Evolutionary conservation across 1,140 invertebrate species (phyloP).

Genomic region (Dendrolimus punctatus): DNA sequence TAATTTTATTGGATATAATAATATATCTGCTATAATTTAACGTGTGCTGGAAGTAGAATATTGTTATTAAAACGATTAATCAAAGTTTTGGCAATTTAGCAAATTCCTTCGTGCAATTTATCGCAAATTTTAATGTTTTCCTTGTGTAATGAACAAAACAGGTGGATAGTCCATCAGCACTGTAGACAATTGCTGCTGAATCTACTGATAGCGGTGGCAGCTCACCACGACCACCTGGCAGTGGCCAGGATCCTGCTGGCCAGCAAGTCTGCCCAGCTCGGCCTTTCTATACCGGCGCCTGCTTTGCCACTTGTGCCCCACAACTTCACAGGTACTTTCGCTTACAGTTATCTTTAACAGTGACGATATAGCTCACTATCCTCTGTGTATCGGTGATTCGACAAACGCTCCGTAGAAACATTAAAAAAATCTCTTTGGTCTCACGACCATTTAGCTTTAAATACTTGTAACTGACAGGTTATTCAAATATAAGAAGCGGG

Average conservation of each 20-base stretch:
- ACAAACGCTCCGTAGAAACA: too few relatives aligned
- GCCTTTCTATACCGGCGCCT: constrained; percentile 80
- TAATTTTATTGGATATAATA: too few relatives aligned
- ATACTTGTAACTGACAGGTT: too few relatives aligned
- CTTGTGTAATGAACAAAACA: constrained; percentile 7
- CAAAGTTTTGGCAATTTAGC: too few relatives aligned
- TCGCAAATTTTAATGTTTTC: neutral
- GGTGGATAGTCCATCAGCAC: constrained; percentile 93
- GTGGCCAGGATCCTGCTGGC: constrained; percentile 90
- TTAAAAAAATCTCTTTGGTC: too few relatives aligned
- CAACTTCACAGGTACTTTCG: constrained; percentile 81
- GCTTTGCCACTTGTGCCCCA: constrained; percentile 79
- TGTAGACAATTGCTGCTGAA: constrained; percentile 96
- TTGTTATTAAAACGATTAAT: too few relatives aligned
- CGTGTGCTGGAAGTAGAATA: too few relatives aligned
- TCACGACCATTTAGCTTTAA: too few relatives aligned
- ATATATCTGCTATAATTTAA: too few relatives aligned
- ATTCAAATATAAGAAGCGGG: too few relatives aligned
- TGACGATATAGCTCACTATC: neutral
- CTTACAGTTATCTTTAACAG: neutral
- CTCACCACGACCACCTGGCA: constrained; percentile 91
- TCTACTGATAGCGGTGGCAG: constrained; percentile 89
- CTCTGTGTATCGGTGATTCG: constrained; percentile 5
- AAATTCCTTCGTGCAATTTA: neutral
- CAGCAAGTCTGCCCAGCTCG: constrained; percentile 84